These are phyloP conservation scores for Cyanistes caeruleus DNA, from an alignment of 2,113 vertebrate genomes.

Conservation along the genomic window DNA sequence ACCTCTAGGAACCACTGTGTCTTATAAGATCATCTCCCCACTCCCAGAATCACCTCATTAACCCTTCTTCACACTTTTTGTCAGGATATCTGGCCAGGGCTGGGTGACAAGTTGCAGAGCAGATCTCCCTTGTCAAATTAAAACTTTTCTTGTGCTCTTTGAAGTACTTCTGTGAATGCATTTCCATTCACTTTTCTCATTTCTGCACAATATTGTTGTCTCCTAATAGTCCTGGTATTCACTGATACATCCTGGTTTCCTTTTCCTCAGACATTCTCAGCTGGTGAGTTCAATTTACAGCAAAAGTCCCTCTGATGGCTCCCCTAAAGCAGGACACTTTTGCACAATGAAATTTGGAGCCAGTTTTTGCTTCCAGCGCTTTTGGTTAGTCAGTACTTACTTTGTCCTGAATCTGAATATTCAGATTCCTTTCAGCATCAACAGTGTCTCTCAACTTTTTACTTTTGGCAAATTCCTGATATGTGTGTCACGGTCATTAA, in stretches of 20 bases:
- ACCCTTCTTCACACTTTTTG: background rate
- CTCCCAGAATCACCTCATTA: background rate
- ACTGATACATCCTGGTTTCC: background rate
- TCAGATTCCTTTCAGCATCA: background rate
- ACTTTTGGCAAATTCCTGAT: background rate
- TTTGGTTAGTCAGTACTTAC: background rate
- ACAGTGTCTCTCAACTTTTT: background rate
- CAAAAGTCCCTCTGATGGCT: background rate
- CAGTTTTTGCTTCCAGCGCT: background rate
- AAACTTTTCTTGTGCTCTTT: background rate
- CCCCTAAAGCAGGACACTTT: background rate
- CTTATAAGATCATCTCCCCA: background rate
- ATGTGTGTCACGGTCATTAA: background rate
- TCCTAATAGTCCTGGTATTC: background rate
- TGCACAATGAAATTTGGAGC: background rate
- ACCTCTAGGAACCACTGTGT: background rate
- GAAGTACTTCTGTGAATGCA: background rate
- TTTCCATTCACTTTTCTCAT: background rate
- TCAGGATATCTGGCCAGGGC: rapidly evolving
- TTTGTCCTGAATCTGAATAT: background rate
- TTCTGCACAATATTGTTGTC: background rate
- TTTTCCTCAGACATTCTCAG: background rate
- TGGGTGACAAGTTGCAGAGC: background rate
- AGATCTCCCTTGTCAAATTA: background rate
- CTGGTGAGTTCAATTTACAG: background rate